Conservation (phyloP, 2,888 invertebrate species). For the Ectemnius cavifrons region DNA sequence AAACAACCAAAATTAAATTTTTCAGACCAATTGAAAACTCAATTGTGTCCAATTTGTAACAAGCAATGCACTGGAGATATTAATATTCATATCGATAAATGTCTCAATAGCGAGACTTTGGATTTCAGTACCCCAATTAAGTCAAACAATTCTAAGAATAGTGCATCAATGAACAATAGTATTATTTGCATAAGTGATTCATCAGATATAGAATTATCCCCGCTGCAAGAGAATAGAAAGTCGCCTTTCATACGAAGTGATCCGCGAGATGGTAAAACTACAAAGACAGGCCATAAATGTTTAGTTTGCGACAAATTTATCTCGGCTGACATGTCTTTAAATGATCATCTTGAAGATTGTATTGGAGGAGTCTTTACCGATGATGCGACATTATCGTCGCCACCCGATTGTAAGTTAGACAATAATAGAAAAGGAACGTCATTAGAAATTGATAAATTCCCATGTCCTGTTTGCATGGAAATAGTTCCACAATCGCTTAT, state of each 20-base stretch:
- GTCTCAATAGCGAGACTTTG: conserved; percentile 21
- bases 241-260: not conserved
- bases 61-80: conserved; percentile 69
- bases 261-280: not conserved
- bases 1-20: conserved; percentile 45
- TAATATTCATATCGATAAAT: conserved; percentile 74
- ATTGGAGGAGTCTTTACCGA: conserved; percentile 76
- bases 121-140: not conserved
- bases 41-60: conserved; percentile 77
- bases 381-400: conserved; percentile 37
- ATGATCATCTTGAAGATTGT: conserved; percentile 78
- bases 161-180: conserved; percentile 15
- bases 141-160: conserved; percentile 16
- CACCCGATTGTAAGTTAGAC: conserved; percentile 46
- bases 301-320: conserved; percentile 67
- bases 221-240: not conserved
- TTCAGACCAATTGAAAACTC: conserved; percentile 29
- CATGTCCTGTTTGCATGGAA: conserved; percentile 83
- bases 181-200: conserved; percentile 37
- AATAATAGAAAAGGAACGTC: conserved; percentile 65
- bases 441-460: conserved; percentile 76
- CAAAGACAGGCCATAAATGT: conserved; percentile 55
- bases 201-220: conserved; percentile 19
- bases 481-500: conserved; percentile 80
- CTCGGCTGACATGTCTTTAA: conserved; percentile 66